These are phyloP conservation scores for Xerus rutilus DNA, from an alignment of 2,797 vertebrate genomes.

Conservation along the genomic window DNA sequence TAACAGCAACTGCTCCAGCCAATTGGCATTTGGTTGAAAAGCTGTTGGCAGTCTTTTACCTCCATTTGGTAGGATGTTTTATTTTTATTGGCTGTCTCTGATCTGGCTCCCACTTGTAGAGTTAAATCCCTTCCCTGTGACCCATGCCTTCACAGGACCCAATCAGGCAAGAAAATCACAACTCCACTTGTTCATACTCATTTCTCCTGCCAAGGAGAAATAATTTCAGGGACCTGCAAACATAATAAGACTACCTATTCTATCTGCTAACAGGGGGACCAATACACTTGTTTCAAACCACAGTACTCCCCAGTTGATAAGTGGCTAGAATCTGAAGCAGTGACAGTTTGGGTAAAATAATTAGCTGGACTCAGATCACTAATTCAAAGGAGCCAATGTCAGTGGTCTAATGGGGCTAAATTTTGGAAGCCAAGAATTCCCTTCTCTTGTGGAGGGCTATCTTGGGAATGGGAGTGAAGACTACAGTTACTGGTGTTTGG, in stretches of 20 bases:
- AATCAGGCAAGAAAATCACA: not conserved
- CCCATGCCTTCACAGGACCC: not conserved
- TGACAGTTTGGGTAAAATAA: not conserved
- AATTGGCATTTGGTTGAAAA: not conserved
- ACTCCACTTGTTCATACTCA: no score
- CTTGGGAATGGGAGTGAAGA: no score
- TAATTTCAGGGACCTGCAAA: no score
- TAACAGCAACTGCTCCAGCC: not conserved
- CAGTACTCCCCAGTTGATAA: not conserved
- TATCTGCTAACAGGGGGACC: no score
- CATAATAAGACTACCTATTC: no score
- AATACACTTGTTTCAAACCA: not conserved
- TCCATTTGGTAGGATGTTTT: not conserved
- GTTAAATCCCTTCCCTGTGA: not conserved
- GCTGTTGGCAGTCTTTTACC: not conserved
- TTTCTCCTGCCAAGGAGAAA: no score
- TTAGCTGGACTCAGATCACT: not conserved
- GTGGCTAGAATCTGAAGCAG: not conserved
- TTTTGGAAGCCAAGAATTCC: no score
- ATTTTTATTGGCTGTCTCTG: not conserved
- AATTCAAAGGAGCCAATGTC: not conserved
- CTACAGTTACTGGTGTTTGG: not conserved
- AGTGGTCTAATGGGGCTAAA: not conserved
- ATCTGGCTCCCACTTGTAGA: not conserved
- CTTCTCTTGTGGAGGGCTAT: no score